Evolutionary conservation across 2,797 vertebrate species (phyloP).

Genomic region (Sebastes diaconus): DNA sequence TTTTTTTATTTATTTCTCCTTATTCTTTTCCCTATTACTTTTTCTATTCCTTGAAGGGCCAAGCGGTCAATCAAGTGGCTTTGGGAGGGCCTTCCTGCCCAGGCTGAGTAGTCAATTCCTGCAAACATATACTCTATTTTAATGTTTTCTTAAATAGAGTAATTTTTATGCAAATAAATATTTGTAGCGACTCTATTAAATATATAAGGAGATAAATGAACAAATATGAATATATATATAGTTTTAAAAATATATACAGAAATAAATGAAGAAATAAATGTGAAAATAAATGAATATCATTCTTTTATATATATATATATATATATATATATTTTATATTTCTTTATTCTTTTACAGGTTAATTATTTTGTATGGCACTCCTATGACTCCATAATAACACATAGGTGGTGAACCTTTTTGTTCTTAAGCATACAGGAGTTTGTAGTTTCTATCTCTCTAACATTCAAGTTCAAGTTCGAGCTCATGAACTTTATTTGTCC

Average conservation of each 20-base stretch:
- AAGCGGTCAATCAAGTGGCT: no score
- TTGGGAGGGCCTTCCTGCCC: no score
- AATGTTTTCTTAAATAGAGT: rapidly evolving
- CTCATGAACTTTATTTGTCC: rapidly evolving
- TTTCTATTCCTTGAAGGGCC: no score
- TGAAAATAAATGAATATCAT: not conserved
- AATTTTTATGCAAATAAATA: no score
- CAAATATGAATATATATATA: not conserved
- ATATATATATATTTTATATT: not conserved
- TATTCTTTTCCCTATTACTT: no score
- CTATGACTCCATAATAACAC: not conserved
- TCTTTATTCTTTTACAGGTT: not conserved
- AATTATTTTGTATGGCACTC: not conserved
- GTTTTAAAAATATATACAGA: not conserved
- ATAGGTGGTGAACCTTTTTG: not conserved
- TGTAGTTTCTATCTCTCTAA: not conserved
- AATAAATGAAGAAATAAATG: not conserved
- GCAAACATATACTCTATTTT: no score
- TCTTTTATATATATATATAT: not conserved
- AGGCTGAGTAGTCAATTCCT: no score
- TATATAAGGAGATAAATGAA: not conserved
- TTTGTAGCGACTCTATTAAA: not conserved
- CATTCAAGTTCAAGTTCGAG: no score
- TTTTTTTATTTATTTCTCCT: no score
- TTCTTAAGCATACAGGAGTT: not conserved